phyloP scores from a whole-genome alignment of 2,113 vertebrate species.

The Macquaria ambigua region DNA sequence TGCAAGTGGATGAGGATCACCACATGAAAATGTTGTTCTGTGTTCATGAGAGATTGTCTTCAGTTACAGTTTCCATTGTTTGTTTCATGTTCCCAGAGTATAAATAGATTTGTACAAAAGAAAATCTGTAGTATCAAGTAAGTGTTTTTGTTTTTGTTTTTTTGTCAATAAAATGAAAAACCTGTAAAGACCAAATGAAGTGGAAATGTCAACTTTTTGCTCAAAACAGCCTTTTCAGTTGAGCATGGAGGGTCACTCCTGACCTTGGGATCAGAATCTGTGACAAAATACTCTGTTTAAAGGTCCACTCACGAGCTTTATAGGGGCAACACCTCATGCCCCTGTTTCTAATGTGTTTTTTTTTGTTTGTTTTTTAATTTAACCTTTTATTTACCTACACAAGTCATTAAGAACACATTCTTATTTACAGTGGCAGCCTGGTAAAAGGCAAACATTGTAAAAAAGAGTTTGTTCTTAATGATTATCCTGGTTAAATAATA shows the following conservation, averaged over 20 bases:
- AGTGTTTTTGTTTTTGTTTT: too few species aligned
- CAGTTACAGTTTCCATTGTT: not conserved
- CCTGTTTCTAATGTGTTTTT: too few species aligned
- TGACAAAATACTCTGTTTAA: not conserved
- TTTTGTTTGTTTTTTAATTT: too few species aligned
- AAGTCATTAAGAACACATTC: too few species aligned
- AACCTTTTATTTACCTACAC: too few species aligned
- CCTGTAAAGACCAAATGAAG: not conserved
- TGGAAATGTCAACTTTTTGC: not conserved
- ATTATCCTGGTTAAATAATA: too few species aligned
- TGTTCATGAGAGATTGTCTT: not conserved
- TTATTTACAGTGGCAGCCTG: too few species aligned
- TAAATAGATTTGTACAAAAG: conserved; percentile 10
- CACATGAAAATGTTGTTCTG: not conserved
- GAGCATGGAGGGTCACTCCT: not conserved
- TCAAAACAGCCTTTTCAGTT: not conserved
- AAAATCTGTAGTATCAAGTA: not conserved
- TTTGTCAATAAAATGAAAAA: conserved; percentile 37
- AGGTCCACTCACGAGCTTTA: not conserved
- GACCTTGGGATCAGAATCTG: not conserved
- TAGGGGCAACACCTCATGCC: not conserved
- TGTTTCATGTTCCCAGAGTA: not conserved
- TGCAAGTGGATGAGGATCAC: conserved; percentile 77
- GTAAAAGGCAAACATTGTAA: too few species aligned
- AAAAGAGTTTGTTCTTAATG: too few species aligned